These are phyloP conservation scores for Calyptommatus sinebrachiatus DNA, from an alignment of 2,113 vertebrate species.

Conservation along the genomic window DNA sequence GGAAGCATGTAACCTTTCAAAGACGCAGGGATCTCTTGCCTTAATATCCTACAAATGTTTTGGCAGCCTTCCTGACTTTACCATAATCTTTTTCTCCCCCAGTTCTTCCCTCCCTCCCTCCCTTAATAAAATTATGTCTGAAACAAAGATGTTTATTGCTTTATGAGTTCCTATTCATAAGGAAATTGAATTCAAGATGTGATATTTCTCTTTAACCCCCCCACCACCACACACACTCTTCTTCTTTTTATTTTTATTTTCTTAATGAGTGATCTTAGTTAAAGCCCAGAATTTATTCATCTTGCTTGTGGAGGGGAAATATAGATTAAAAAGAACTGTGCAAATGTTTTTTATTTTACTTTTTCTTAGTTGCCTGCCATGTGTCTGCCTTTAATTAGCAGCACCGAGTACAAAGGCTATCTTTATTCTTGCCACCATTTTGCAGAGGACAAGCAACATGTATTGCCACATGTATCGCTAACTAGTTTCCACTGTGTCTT, in stretches of 20 bases:
- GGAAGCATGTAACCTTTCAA: constrained; percentile 30
- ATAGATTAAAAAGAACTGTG: constrained; percentile 79
- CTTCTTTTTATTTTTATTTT: constrained; percentile 10
- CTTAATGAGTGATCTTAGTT: constrained; percentile 47
- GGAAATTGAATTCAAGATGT: constrained; percentile 37
- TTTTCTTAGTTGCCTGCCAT: constrained; percentile 71
- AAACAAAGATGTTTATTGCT: constrained; percentile 55
- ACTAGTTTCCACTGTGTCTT: background rate
- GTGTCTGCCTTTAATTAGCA: constrained; percentile 87
- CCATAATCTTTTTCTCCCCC: constrained; percentile 24
- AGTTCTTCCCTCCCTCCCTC: background rate
- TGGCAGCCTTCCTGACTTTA: constrained; percentile 6
- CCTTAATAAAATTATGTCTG: constrained; percentile 45
- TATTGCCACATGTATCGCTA: accelerated
- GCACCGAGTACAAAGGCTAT: constrained; percentile 66
- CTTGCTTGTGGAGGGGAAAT: constrained; percentile 73
- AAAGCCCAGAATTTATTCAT: constrained; percentile 68
- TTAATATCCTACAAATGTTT: constrained; percentile 61
- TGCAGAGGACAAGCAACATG: background rate
- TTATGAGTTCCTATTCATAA: constrained; percentile 45
- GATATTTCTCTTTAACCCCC: constrained; percentile 26
- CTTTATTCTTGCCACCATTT: constrained; percentile 56
- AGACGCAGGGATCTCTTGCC: constrained; percentile 38
- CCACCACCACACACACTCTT: background rate
- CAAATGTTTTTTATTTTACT: constrained; percentile 86